These are phyloP conservation scores for Mastigias papua DNA, from an alignment of 30 jellyfish, hydroid and myxozoan species.

Conservation along the genomic window DNA sequence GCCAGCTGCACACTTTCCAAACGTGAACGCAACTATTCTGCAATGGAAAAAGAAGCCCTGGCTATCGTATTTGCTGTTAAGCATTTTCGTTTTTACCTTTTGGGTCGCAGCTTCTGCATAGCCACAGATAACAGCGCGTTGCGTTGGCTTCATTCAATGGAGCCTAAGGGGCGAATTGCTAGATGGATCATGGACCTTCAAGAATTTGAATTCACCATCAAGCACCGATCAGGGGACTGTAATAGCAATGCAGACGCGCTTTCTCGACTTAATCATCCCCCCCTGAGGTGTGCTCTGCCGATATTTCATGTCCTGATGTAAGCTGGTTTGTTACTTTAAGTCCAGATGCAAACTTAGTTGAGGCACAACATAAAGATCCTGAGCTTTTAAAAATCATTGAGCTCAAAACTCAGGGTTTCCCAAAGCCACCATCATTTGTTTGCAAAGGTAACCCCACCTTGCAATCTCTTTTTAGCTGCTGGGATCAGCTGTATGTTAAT, in stretches of 20 bases:
- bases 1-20: constrained; percentile 50
- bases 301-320: constrained; percentile 1
- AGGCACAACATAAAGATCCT: background rate
- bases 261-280: background rate
- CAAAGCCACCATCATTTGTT: constrained; percentile 8
- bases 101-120: constrained; percentile 32
- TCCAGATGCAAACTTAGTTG: constrained; percentile 10
- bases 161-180: constrained; percentile 62
- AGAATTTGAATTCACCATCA: constrained; percentile 35
- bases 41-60: constrained; percentile 70
- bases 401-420: constrained; percentile 1
- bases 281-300: constrained; percentile 14
- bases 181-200: constrained; percentile 54
- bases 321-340: background rate
- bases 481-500: constrained; percentile 7
- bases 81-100: constrained; percentile 49
- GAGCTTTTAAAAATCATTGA: constrained; percentile 2
- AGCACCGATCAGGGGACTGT: constrained; percentile 38
- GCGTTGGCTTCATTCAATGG: constrained; percentile 51
- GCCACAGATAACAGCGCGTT: constrained; percentile 52
- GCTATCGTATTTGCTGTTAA: constrained; percentile 47
- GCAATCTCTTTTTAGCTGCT: constrained; percentile 10
- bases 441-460: constrained; percentile 11
- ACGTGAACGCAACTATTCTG: constrained; percentile 48
- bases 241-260: constrained; percentile 21